These are phyloP conservation scores for Rhimphoctona megacephalus DNA, from an alignment of 2,888 invertebrate genomes.

Conservation along the genomic window DNA sequence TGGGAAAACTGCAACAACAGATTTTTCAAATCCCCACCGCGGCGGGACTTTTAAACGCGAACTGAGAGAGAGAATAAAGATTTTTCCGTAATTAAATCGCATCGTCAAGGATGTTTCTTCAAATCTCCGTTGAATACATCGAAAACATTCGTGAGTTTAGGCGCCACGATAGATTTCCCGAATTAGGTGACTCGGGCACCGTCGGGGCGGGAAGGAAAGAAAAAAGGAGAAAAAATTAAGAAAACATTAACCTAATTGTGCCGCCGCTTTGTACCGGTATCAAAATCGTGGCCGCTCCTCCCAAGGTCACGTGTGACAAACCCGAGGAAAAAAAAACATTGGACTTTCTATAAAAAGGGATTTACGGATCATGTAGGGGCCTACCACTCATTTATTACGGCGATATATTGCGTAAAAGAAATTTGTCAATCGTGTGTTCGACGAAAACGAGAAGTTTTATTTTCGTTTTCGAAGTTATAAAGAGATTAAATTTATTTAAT, in stretches of 20 bases:
- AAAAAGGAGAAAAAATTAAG: conserved; percentile 4
- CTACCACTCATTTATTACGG: conserved; percentile 25
- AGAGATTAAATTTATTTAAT: too few relatives aligned
- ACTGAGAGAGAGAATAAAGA: background rate
- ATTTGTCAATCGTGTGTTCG: conserved; percentile 14
- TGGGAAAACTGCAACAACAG: conserved; percentile 9
- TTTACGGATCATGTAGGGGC: conserved; percentile 35
- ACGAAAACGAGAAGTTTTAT: background rate
- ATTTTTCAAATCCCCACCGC: background rate
- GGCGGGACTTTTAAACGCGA: background rate
- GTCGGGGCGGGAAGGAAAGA: background rate
- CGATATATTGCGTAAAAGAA: conserved; percentile 52
- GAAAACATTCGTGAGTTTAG: background rate
- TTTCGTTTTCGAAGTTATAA: background rate
- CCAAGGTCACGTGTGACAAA: conserved; percentile 64
- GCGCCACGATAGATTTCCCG: conserved; percentile 20
- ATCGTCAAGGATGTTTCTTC: background rate
- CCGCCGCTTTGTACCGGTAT: conserved; percentile 41
- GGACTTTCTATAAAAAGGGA: conserved; percentile 60
- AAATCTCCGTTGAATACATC: background rate
- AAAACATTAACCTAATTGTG: background rate
- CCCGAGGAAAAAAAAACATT: conserved; percentile 24
- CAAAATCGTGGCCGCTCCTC: conserved; percentile 57
- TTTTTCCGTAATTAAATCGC: background rate
- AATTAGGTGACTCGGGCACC: conserved; percentile 32